These are phyloP conservation scores for Stomatorhinus ivindoensis DNA, from an alignment of 2,113 vertebrate genomes.

Conservation along the genomic window DNA sequence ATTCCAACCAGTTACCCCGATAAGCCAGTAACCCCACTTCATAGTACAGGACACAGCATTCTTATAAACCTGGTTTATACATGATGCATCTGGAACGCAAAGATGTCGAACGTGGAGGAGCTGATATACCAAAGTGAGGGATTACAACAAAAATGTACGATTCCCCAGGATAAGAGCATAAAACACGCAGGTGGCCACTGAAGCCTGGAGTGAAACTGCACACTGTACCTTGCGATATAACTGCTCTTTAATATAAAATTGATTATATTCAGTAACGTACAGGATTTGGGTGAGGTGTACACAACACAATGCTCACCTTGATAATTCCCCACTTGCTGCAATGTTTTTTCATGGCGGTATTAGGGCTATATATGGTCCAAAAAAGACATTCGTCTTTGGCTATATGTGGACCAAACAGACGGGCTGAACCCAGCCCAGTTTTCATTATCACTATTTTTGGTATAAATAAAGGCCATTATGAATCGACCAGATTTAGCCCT, in stretches of 20 bases:
- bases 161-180: background rate
- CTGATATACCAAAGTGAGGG: background rate
- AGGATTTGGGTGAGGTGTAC: background rate
- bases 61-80: background rate
- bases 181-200: background rate
- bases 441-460: background rate
- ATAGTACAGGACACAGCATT: background rate
- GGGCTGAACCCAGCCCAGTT: background rate
- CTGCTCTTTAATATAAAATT: background rate
- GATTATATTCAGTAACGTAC: background rate
- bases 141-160: background rate
- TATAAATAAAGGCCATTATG: background rate
- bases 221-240: background rate
- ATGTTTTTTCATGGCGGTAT: background rate
- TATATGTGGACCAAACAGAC: background rate
- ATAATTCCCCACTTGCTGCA: background rate
- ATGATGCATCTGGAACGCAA: background rate
- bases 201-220: background rate
- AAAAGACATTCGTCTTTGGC: too few relatives aligned
- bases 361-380: background rate
- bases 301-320: background rate
- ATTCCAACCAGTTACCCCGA: too few relatives aligned
- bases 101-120: background rate
- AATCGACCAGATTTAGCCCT: background rate
- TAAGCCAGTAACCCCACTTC: too few relatives aligned